Evolutionary conservation across 2,888 invertebrate species (phyloP).

Genomic region (Lottia gigantea): DNA sequence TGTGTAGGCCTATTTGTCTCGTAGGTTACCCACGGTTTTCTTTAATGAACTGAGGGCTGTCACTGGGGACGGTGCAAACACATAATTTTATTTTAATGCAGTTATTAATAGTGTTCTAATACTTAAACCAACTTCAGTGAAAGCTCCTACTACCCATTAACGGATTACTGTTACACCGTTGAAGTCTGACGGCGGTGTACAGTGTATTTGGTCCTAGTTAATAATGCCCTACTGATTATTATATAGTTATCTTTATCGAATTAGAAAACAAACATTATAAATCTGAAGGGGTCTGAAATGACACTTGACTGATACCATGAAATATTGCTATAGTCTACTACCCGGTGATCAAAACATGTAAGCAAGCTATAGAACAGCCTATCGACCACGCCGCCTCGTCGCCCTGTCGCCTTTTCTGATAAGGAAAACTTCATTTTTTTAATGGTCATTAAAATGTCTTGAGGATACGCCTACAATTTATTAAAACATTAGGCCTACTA

Average conservation of each 20-base stretch:
- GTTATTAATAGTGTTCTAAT: too few relatives aligned
- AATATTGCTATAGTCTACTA: background rate
- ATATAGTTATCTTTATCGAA: conserved; percentile 7
- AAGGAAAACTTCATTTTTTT: background rate
- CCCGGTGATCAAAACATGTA: conserved; percentile 1
- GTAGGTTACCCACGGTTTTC: too few relatives aligned
- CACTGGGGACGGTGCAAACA: too few relatives aligned
- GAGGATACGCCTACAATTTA: too few relatives aligned
- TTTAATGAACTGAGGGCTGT: too few relatives aligned
- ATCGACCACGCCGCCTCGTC: too few relatives aligned
- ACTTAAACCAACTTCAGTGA: too few relatives aligned
- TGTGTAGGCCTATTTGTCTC: too few relatives aligned
- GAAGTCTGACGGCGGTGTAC: background rate
- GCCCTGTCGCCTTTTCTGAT: too few relatives aligned
- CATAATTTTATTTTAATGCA: too few relatives aligned
- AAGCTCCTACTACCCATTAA: background rate
- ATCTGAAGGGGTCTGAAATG: conserved; percentile 7
- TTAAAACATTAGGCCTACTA: too few relatives aligned
- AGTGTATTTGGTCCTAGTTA: background rate
- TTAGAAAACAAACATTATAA: conserved; percentile 6
- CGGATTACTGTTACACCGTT: background rate
- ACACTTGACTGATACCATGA: conserved; percentile 6
- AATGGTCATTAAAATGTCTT: background rate
- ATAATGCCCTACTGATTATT: background rate
- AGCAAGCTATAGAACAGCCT: too few relatives aligned